A percentile compares a stretch with the other conserved stretches of the same genome.
Conservation (phyloP, 2,797 vertebrate species). For the Malurus splendens region DNA sequence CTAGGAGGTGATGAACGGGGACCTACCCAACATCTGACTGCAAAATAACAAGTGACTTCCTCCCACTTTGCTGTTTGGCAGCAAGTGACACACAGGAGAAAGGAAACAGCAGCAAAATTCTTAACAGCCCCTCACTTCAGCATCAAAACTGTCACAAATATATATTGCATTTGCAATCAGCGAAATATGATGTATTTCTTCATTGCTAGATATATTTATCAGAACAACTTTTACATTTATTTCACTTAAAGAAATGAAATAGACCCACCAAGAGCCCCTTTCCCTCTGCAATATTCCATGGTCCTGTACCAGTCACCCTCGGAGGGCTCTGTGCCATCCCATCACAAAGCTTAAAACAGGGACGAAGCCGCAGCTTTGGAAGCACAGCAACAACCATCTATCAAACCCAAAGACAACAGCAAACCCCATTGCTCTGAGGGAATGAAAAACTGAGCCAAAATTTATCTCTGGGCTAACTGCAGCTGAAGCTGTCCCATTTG, state of each 20-base stretch:
- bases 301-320: neutral
- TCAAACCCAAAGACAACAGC: neutral
- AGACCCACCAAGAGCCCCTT: neutral
- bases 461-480: neutral
- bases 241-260: neutral
- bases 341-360: neutral
- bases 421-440: neutral
- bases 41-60: neutral
- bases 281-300: neutral
- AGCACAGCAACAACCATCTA: fast-evolving
- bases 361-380: neutral
- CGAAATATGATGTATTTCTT: neutral
- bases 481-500: neutral
- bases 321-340: neutral
- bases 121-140: neutral
- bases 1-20: neutral
- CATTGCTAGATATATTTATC: neutral
- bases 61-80: neutral
- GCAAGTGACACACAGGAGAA: neutral
- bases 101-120: neutral
- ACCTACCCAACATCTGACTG: neutral
- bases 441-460: neutral
- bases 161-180: neutral
- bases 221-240: neutral
- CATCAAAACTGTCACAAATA: neutral